Percentiles rank a stretch among this genome's conserved stretches.
These are phyloP conservation scores for Abscondita cerata DNA, from an alignment of 2,888 invertebrate species.

Conservation along the genomic window DNA sequence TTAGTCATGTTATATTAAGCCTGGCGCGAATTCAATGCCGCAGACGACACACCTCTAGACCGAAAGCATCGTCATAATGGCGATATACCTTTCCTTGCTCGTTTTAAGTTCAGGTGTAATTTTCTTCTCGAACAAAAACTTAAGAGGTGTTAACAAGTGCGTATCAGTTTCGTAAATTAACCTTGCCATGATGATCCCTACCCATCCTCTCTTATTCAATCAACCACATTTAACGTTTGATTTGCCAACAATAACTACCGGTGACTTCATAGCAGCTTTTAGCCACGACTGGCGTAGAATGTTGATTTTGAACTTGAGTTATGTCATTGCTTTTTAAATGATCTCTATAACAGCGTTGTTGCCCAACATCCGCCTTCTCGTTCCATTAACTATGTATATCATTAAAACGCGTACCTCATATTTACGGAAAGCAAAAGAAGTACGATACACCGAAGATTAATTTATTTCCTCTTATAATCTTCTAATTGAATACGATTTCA, in stretches of 20 bases:
- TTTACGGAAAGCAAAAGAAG: conserved; percentile 3
- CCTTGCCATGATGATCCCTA: conserved; percentile 24
- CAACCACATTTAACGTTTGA: conserved; percentile 21
- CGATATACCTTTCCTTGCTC: not conserved
- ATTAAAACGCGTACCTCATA: not conserved
- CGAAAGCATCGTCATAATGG: not conserved
- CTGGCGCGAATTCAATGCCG: conserved; percentile 58
- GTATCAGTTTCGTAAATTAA: conserved; percentile 13
- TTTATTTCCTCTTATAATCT: conserved; percentile 46
- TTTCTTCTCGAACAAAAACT: not conserved
- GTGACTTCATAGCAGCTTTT: conserved; percentile 33
- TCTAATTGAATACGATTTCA: conserved; percentile 50
- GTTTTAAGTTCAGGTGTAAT: not conserved
- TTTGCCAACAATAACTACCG: conserved; percentile 31
- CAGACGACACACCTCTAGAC: conserved; percentile 33
- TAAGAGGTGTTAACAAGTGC: not conserved
- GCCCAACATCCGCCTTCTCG: conserved; percentile 24
- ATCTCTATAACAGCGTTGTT: conserved; percentile 17
- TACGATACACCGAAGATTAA: conserved; percentile 11
- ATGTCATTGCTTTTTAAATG: conserved; percentile 29
- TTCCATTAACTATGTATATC: conserved; percentile 18
- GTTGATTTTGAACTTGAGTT: conserved; percentile 35
- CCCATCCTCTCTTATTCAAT: conserved; percentile 24
- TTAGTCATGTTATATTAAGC: conserved; percentile 58
- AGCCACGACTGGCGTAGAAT: conserved; percentile 31